Evolutionary conservation across 2,113 vertebrate species (phyloP).

Genomic region (Phrynosoma platyrhinos): DNA sequence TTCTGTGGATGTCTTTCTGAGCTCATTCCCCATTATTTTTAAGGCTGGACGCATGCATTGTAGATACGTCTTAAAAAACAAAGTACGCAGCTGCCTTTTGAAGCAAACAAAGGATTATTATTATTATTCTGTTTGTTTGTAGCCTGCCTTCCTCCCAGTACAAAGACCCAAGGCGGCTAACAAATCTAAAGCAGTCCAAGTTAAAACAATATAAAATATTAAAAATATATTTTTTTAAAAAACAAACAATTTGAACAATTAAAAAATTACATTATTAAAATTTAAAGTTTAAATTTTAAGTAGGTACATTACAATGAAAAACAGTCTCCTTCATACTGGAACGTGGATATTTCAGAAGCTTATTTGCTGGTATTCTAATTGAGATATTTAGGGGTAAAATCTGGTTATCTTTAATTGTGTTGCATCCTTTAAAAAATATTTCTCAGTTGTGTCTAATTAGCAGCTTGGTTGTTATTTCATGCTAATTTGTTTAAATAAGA

Average conservation of each 20-base stretch:
- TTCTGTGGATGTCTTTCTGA: not conserved
- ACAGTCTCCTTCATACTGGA: not conserved
- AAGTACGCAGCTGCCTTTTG: not conserved
- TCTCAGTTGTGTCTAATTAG: slow-evolving; percentile 59
- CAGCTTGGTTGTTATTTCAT: slow-evolving; percentile 46
- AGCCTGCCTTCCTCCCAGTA: too few species aligned
- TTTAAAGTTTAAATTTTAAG: too few species aligned
- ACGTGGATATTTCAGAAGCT: slow-evolving; percentile 24
- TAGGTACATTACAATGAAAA: slow-evolving; percentile 42
- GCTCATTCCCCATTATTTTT: too few species aligned
- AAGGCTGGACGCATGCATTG: not conserved
- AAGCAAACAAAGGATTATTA: slow-evolving; percentile 24
- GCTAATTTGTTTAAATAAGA: slow-evolving; percentile 53
- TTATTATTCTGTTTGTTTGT: too few species aligned
- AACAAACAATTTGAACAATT: too few species aligned
- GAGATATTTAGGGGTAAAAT: slow-evolving; percentile 47
- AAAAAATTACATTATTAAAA: too few species aligned
- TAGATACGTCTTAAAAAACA: not conserved
- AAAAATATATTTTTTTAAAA: too few species aligned
- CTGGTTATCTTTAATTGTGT: slow-evolving; percentile 39
- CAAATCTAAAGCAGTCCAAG: too few species aligned
- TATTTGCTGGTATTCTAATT: slow-evolving; percentile 49
- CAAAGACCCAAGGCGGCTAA: too few species aligned
- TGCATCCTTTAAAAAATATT: slow-evolving; percentile 8
- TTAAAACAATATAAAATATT: too few species aligned